These are phyloP conservation scores for Sparus aurata DNA, from an alignment of 2,797 vertebrate genomes.

Conservation along the genomic window DNA sequence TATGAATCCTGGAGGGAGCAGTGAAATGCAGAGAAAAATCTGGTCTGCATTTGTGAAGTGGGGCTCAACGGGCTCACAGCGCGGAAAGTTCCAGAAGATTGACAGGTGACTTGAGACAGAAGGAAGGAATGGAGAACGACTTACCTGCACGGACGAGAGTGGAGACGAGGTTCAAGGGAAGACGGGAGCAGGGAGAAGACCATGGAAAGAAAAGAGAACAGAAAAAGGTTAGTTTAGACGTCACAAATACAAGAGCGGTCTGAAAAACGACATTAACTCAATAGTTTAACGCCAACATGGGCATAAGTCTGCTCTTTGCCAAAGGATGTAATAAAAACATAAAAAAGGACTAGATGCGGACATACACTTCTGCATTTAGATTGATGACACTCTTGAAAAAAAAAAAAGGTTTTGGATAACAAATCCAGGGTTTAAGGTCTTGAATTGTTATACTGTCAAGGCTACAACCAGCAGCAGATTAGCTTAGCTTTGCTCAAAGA, in stretches of 20 bases:
- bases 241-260: not conserved
- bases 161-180: not conserved
- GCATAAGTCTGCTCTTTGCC: not conserved
- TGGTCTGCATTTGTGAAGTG: not conserved
- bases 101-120: slow-evolving; percentile 29
- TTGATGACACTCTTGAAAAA: too few relatives aligned
- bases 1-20: not conserved
- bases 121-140: slow-evolving; percentile 1
- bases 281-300: not conserved
- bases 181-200: not conserved
- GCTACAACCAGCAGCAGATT: not conserved
- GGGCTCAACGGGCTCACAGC: slow-evolving; percentile 13
- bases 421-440: too few relatives aligned
- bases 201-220: slow-evolving; percentile 2
- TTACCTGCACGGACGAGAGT: slow-evolving; percentile 50
- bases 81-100: slow-evolving; percentile 23
- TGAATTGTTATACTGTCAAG: not conserved
- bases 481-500: not conserved
- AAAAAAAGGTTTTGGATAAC: too few relatives aligned
- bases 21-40: slow-evolving; percentile 5
- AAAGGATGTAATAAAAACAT: not conserved
- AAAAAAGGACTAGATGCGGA: too few relatives aligned
- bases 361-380: not conserved
- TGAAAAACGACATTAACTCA: not conserved
- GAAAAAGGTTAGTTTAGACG: slow-evolving; percentile 3